Conservation (phyloP, 1,140 invertebrate species). For the Ditylenchus dipsaci region DNA sequence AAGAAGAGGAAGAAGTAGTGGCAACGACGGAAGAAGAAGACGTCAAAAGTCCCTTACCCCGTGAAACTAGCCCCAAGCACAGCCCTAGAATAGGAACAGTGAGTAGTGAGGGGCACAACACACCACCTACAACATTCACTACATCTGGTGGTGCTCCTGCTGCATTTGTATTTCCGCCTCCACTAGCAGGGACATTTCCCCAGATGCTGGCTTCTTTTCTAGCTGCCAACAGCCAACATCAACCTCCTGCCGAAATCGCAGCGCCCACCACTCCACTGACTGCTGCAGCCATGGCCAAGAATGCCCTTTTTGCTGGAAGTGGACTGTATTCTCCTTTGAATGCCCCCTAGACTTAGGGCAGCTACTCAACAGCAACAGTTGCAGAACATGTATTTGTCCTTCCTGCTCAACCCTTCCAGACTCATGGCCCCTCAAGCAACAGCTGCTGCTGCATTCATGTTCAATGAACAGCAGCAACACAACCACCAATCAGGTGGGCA, state of each 20-base stretch:
- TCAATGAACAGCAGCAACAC: neutral
- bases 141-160: neutral
- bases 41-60: no score
- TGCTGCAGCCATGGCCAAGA: neutral
- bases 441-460: neutral
- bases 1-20: neutral
- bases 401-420: neutral
- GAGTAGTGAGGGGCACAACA: neutral
- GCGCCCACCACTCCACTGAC: neutral
- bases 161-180: neutral
- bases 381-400: conserved; percentile 2
- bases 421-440: neutral
- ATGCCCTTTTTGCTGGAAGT: neutral
- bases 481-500: neutral
- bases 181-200: neutral
- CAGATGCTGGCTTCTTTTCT: neutral
- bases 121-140: neutral
- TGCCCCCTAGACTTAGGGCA: no score
- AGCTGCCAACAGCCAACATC: neutral
- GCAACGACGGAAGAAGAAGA: no score
- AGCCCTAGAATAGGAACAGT: neutral
- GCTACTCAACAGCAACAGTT: neutral
- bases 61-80: neutral
- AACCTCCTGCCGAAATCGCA: neutral
- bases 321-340: neutral